A percentile compares a stretch with the other conserved stretches of the same genome.
Evolutionary conservation across 2,888 invertebrate genomes (phyloP).

Genomic region (Epistrophe eligans): DNA sequence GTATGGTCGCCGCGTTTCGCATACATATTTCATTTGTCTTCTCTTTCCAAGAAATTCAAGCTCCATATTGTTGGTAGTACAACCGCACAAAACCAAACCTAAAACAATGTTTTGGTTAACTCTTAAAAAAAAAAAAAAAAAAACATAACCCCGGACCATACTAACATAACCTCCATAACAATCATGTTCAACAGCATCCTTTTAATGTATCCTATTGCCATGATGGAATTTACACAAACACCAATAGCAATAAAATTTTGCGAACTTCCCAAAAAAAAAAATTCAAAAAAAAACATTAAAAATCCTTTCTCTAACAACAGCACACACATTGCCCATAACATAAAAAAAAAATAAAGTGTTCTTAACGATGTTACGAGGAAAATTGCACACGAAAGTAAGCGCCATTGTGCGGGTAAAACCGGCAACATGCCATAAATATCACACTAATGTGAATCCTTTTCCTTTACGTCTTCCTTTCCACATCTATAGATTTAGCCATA

Average conservation of each 20-base stretch:
- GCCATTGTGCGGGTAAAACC: constrained; percentile 22
- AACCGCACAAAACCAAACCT: constrained; percentile 11
- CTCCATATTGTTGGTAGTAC: not conserved
- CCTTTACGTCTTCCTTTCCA: constrained; percentile 16
- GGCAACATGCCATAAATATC: constrained; percentile 69
- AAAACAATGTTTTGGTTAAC: not conserved
- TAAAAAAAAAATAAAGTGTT: constrained; percentile 57
- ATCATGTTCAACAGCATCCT: constrained; percentile 59
- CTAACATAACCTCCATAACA: constrained; percentile 41
- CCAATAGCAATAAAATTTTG: constrained; percentile 66
- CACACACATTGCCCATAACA: constrained; percentile 46
- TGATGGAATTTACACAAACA: constrained; percentile 45
- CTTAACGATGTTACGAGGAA: constrained; percentile 69
- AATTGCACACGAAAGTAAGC: constrained; percentile 66
- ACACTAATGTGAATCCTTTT: constrained; percentile 71
- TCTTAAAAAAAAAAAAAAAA: not conserved
- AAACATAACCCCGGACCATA: constrained; percentile 1
- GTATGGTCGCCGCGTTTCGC: not conserved
- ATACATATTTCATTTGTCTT: constrained; percentile 7
- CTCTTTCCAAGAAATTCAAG: constrained; percentile 2
- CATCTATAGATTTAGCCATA: not conserved
- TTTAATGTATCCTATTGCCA: constrained; percentile 35
- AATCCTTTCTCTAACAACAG: constrained; percentile 43
- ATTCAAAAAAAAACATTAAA: constrained; percentile 24
- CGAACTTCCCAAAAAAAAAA: constrained; percentile 18